phyloP scores from a whole-genome alignment of 2,888 invertebrate genomes.

The Habrosyne pyritoides region DNA sequence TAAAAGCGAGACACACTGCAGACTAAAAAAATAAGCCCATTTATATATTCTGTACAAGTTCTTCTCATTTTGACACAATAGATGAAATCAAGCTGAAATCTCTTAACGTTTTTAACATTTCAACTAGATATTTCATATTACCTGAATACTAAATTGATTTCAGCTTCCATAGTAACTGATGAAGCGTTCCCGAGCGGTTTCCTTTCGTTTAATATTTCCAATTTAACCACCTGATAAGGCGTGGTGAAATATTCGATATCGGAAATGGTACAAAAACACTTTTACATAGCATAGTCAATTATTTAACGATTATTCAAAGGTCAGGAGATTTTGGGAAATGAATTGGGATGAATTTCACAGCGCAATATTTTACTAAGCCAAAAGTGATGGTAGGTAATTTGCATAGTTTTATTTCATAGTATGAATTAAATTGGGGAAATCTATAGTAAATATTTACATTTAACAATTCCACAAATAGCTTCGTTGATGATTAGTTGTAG shows the following conservation, averaged over 20 bases:
- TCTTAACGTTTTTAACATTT: not conserved
- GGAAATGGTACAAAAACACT: conserved; percentile 21
- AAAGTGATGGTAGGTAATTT: no score
- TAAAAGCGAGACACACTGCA: not conserved
- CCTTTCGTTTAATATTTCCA: conserved; percentile 28
- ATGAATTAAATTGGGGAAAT: no score
- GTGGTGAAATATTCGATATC: conserved; percentile 35
- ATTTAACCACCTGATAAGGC: conserved; percentile 25
- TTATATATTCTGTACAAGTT: not conserved
- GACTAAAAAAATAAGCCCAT: no score
- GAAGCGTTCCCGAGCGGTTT: conserved; percentile 23
- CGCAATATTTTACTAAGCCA: no score
- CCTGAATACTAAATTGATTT: conserved; percentile 16
- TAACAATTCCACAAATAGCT: no score
- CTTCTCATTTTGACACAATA: not conserved
- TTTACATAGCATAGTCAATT: conserved; percentile 11
- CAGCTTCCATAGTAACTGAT: conserved; percentile 19
- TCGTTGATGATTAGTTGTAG: no score
- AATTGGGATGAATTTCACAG: no score
- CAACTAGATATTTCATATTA: not conserved
- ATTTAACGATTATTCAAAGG: not conserved
- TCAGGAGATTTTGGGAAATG: no score
- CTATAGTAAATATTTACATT: no score
- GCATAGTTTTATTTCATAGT: no score
- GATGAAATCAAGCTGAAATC: not conserved